A percentile compares a stretch with the other conserved stretches of the same genome.
Conservation (phyloP, 2,888 invertebrate species). For the Colostygia pectinataria region DNA sequence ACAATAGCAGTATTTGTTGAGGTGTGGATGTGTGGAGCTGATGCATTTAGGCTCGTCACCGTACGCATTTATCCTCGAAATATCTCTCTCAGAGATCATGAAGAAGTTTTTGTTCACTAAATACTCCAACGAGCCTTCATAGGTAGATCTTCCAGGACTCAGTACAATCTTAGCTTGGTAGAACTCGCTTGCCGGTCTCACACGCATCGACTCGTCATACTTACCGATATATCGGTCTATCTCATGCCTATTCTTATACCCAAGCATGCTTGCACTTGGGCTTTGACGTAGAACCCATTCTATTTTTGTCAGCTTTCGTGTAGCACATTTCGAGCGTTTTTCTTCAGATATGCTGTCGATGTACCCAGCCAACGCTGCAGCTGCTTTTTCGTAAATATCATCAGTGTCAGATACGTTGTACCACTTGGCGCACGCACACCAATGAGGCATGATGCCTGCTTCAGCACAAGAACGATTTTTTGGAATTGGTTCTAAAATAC, state of each 20-base stretch:
- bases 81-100: conserved; percentile 80
- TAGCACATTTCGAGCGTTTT: conserved; percentile 5
- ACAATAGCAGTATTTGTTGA: conserved; percentile 91
- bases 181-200: conserved; percentile 18
- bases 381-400: conserved; percentile 73
- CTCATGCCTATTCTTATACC: not conserved
- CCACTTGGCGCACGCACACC: conserved; percentile 44
- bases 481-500: conserved; percentile 36
- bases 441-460: conserved; percentile 45
- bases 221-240: conserved; percentile 5
- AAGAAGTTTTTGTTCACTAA: conserved; percentile 82
- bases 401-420: not conserved
- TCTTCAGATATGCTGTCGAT: conserved; percentile 4
- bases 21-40: conserved; percentile 86
- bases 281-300: conserved; percentile 1
- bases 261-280: conserved; percentile 3
- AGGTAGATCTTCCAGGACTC: conserved; percentile 90
- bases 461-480: conserved; percentile 40
- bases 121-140: conserved; percentile 90
- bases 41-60: conserved; percentile 92
- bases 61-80: conserved; percentile 81
- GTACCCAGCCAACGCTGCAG: conserved; percentile 80
- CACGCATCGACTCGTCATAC: not conserved
- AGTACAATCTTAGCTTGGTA: conserved; percentile 5
- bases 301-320: not conserved